phyloP scores from a whole-genome alignment of 1,140 invertebrate genomes.

The Pseudomyrmex dendroicus region DNA sequence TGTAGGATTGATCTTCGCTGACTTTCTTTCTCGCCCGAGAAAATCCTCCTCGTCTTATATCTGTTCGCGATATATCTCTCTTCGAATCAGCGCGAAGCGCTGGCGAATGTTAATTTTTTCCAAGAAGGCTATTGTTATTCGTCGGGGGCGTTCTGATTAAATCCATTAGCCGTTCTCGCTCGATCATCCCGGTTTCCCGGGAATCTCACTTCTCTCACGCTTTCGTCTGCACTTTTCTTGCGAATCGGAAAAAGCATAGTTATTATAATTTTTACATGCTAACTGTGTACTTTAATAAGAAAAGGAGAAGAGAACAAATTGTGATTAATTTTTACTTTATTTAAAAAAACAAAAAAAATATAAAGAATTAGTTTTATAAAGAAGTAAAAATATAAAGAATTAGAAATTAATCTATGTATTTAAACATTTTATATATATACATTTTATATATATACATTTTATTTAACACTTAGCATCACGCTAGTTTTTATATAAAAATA shows the following conservation, averaged over 20 bases:
- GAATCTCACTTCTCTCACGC: background rate
- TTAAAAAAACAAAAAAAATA: background rate
- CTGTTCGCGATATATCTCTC: slow-evolving; percentile 55
- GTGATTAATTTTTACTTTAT: slow-evolving; percentile 1
- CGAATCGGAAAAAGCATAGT: background rate
- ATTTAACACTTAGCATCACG: no score
- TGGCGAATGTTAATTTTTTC: slow-evolving; percentile 77
- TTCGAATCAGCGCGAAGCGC: slow-evolving; percentile 30
- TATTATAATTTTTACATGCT: background rate
- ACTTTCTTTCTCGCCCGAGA: slow-evolving; percentile 49
- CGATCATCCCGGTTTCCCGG: slow-evolving; percentile 17
- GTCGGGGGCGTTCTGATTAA: slow-evolving; percentile 40
- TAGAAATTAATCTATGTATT: no score
- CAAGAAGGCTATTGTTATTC: slow-evolving; percentile 73
- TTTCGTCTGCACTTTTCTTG: background rate
- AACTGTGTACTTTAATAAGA: background rate
- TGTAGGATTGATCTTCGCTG: slow-evolving; percentile 52
- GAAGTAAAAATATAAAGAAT: no score
- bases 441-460: no score
- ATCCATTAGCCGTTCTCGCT: slow-evolving; percentile 23
- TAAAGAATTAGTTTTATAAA: no score
- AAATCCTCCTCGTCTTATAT: slow-evolving; percentile 52
- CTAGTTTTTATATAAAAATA: no score
- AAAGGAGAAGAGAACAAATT: background rate
- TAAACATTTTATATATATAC: no score